Evolutionary conservation across 1,140 invertebrate genomes (phyloP).

Genomic region (Papilio dardanus): DNA sequence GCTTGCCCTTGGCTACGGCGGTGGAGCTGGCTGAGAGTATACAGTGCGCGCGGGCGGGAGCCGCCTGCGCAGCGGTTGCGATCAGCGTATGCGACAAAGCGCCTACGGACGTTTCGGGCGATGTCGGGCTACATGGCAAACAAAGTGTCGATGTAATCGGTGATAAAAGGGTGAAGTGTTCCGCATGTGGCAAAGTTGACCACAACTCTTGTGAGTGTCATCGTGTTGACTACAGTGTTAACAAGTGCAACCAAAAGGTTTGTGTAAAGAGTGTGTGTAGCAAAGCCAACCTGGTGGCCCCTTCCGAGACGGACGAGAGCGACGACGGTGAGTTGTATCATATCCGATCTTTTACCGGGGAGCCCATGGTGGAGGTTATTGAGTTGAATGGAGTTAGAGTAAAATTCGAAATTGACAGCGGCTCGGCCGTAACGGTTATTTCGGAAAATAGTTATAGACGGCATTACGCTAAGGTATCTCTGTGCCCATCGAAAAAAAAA

Average conservation of each 20-base stretch:
- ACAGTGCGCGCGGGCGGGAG: constrained; percentile 41
- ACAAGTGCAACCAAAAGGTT: background rate
- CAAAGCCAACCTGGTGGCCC: constrained; percentile 19
- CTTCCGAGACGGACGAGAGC: constrained; percentile 36
- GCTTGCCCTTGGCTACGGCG: constrained; percentile 42
- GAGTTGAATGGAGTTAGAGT: constrained; percentile 22
- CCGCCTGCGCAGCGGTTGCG: constrained; percentile 2
- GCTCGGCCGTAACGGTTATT: constrained; percentile 50
- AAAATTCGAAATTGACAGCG: constrained; percentile 52
- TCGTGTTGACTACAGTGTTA: too few species aligned
- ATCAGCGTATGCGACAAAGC: background rate
- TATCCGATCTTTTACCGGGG: background rate
- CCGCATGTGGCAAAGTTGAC: background rate
- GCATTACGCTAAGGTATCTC: constrained; percentile 42
- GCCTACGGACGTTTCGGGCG: background rate
- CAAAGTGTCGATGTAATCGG: background rate
- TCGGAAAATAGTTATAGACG: constrained; percentile 40
- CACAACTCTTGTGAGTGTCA: too few species aligned
- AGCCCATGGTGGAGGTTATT: background rate
- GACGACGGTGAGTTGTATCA: constrained; percentile 46
- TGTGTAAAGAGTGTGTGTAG: background rate
- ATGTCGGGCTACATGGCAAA: constrained; percentile 15
- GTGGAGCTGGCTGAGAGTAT: constrained; percentile 50
- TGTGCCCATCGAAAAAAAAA: constrained; percentile 35
- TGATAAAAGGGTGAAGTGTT: background rate